A percentile compares a stretch with the other conserved stretches of the same genome.
Evolutionary conservation across 2,113 vertebrate genomes (phyloP).

Genomic region (Hippocampus guttulatus): DNA sequence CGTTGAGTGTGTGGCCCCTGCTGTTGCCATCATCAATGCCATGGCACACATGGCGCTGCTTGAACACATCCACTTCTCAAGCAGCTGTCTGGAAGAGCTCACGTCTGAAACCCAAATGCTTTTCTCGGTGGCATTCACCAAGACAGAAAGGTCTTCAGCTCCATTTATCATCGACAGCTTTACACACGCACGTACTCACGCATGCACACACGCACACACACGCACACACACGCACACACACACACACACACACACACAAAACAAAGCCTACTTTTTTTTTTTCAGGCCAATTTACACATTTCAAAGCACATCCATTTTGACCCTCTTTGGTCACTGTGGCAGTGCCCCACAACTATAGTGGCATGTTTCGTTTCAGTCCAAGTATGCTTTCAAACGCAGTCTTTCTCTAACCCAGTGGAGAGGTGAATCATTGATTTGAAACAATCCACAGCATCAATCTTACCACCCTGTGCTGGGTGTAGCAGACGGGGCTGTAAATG

Average conservation of each 20-base stretch:
- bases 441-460: background rate
- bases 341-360: no score
- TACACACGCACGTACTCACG: background rate
- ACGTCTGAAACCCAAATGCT: constrained; percentile 30
- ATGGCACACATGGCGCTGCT: constrained; percentile 51
- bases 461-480: background rate
- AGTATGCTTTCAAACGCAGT: no score
- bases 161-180: constrained; percentile 19
- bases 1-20: constrained; percentile 58
- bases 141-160: constrained; percentile 32
- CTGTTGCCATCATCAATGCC: constrained; percentile 62
- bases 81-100: constrained; percentile 36
- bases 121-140: constrained; percentile 30
- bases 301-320: no score
- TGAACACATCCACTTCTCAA: constrained; percentile 44
- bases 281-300: no score
- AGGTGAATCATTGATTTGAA: background rate
- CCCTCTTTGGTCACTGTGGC: no score
- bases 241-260: no score
- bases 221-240: no score
- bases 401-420: no score
- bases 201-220: no score
- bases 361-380: no score
- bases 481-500: background rate
- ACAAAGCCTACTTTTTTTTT: no score